A percentile compares a stretch with the other conserved stretches of the same genome.
These are phyloP conservation scores for Drosophila gaucha DNA, from an alignment of 2,888 invertebrate genomes.

Conservation along the genomic window DNA sequence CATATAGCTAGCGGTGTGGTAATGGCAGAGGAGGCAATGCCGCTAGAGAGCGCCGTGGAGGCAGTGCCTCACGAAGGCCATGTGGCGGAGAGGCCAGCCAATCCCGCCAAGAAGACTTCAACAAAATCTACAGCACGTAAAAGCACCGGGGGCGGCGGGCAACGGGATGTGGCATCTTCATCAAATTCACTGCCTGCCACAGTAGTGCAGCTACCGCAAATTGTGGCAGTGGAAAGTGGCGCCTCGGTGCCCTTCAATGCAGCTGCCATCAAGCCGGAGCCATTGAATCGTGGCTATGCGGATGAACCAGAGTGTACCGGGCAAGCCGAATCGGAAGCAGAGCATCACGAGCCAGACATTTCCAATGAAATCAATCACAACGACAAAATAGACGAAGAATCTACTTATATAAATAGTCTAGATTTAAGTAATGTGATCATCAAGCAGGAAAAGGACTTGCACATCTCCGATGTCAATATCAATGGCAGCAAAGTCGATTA, in stretches of 20 bases:
- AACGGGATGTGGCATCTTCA: conserved; percentile 8
- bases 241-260: conserved; percentile 43
- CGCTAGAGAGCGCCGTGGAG: conserved; percentile 40
- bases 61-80: conserved; percentile 28
- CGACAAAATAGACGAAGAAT: conserved; percentile 52
- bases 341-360: conserved; percentile 4
- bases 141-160: conserved; percentile 53
- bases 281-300: conserved; percentile 73
- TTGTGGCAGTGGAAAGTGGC: conserved; percentile 68
- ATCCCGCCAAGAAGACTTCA: conserved; percentile 5
- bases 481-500: conserved; percentile 38
- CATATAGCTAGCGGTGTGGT: conserved; percentile 76
- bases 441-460: conserved; percentile 82
- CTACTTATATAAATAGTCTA: conserved; percentile 68
- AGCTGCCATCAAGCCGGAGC: conserved; percentile 75
- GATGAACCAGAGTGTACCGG: conserved; percentile 50
- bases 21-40: conserved; percentile 63
- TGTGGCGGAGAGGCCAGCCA: neutral
- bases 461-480: conserved; percentile 64
- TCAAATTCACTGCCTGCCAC: neutral
- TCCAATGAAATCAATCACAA: conserved; percentile 70
- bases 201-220: conserved; percentile 53
- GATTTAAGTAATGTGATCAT: conserved; percentile 78
- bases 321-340: neutral
- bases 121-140: conserved; percentile 52